Evolutionary conservation across 2,113 vertebrate species (phyloP).

Genomic region (Gopherus evgoodei): DNA sequence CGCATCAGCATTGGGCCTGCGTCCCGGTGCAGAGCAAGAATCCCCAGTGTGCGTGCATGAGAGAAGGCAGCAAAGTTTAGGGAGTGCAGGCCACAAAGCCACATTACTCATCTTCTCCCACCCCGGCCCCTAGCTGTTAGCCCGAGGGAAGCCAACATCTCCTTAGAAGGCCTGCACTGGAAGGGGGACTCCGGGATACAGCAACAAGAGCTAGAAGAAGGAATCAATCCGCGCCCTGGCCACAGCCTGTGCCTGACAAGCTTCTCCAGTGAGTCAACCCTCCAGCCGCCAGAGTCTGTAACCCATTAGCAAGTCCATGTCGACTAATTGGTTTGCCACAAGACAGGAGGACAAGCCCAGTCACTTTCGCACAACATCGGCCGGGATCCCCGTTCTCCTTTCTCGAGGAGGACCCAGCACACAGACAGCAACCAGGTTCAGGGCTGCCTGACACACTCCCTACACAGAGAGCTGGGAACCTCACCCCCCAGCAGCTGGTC

Average conservation of each 20-base stretch:
- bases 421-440: too few relatives aligned
- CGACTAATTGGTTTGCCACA: not conserved
- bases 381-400: not conserved
- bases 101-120: slow-evolving; percentile 1
- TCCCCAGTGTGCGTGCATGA: not conserved
- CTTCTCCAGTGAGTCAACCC: not conserved
- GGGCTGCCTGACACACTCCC: too few relatives aligned
- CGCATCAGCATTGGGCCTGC: not conserved
- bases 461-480: not conserved
- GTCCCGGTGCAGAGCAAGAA: not conserved
- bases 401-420: too few relatives aligned
- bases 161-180: not conserved
- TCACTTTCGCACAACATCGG: fast-evolving
- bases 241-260: not conserved
- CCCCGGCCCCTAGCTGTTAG: not conserved
- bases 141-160: not conserved
- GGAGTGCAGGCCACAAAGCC: not conserved
- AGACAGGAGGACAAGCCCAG: not conserved
- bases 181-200: not conserved
- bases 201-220: not conserved
- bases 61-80: not conserved
- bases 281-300: not conserved
- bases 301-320: not conserved
- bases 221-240: too few relatives aligned
- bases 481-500: not conserved